Evolutionary conservation across 2,888 invertebrate species (phyloP).

Genomic region (Branchellion lobata): DNA sequence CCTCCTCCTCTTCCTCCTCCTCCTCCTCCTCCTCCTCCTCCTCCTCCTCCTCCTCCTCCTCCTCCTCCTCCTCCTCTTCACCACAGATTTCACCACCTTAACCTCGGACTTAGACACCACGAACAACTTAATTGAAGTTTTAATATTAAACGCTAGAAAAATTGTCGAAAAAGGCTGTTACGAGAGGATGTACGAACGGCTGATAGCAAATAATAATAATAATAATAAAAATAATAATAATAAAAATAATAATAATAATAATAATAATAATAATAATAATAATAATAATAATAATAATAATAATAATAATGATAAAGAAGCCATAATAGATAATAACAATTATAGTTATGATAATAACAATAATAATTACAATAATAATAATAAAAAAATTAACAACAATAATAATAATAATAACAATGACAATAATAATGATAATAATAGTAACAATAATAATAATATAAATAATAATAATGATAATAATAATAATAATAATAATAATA

Average conservation of each 20-base stretch:
- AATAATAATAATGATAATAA: too few species aligned
- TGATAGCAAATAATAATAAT: background rate
- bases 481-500: too few species aligned
- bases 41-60: background rate
- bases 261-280: background rate
- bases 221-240: background rate
- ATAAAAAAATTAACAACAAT: too few species aligned
- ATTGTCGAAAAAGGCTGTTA: background rate
- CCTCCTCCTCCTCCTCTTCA: conserved; percentile 8
- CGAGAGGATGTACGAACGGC: background rate
- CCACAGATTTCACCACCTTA: background rate
- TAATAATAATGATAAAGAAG: too few species aligned
- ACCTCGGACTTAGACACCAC: background rate
- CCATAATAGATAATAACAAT: too few species aligned
- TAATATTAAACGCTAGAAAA: background rate
- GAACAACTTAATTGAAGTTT: background rate
- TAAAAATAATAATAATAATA: background rate
- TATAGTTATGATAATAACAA: too few species aligned
- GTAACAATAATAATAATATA: too few species aligned
- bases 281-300: background rate
- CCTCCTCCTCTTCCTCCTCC: background rate
- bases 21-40: conserved; percentile 18
- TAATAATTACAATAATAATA: too few species aligned
- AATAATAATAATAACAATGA: too few species aligned
- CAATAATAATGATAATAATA: too few species aligned